Base-by-base conservation (phyloP, 2,888 invertebrate species). In the Ethmia dodecea region DNA sequence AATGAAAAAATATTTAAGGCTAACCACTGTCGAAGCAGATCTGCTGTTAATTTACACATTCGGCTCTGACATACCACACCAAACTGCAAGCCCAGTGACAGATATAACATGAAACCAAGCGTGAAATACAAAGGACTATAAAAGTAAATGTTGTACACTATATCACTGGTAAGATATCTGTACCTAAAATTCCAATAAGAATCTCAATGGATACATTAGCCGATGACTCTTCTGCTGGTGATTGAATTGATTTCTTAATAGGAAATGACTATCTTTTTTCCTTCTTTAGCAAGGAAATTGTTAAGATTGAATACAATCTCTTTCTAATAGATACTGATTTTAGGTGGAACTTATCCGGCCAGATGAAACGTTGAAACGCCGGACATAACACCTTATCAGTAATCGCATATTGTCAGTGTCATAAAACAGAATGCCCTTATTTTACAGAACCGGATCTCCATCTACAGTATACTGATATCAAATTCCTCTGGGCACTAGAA, bases 241-340 rank as follows among this genome's bases (percentile, higher is more conserved):
- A 43, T 13, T n/a, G 10, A 10, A 20, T 47, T 5, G 42, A 52
- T 10, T 25, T 48, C 2, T n/a, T 47, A 2, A 20, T 47, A 5
- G 48, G 49, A 0, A 51, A 45, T 28, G 46, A 52, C 28, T 51
- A 49, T 37, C 50, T 50, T 15, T 35, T 33, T 13, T 36, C 43
- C 0, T 31, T 52, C 11, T 42, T 50, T 14, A n/a, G n/a, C 10
- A n/a, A 11, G 3, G 27, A 42, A 12, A 46, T 42, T 6, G 33
- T 40, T 10, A 5, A 28, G 10, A n/a, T 48, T 1, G n/a, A 8
- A n/a, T 31, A 47, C 13, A 8, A 49, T 12, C 28, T 51, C 3
- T 49, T 31, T 13, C 31, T 49, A 5, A 35, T 48, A 1, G 28
- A 45, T 5, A 40, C 50, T 0, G 33, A 42, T n/a, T 47, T 51